phyloP scores from a whole-genome alignment of 2,113 vertebrate species.

The Tachysurus vachellii region DNA sequence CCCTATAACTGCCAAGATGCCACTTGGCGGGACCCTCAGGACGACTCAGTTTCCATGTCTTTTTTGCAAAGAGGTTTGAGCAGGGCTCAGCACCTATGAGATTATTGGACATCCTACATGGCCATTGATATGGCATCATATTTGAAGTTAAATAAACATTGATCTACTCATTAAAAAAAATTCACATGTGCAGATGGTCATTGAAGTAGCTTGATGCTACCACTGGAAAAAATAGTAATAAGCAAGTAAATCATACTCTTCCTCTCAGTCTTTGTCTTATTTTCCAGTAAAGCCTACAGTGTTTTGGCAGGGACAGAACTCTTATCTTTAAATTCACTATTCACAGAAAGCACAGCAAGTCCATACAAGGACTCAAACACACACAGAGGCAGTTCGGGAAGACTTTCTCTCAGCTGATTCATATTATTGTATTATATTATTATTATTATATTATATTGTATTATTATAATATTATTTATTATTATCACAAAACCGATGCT shows the following conservation, averaged over 20 bases:
- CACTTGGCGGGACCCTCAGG: not conserved
- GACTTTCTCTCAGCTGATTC: not conserved
- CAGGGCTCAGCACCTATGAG: not conserved
- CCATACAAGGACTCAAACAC: not conserved
- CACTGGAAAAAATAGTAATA: not conserved
- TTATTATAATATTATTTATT: too few species aligned
- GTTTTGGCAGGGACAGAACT: not conserved
- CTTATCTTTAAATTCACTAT: not conserved
- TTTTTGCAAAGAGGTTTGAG: too few species aligned
- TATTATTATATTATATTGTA: too few species aligned
- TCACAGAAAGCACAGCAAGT: not conserved
- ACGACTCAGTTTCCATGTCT: too few species aligned
- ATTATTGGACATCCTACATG: not conserved
- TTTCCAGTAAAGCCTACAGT: not conserved
- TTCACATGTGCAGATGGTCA: not conserved
- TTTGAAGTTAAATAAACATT: not conserved
- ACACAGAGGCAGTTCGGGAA: not conserved
- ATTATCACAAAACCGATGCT: not conserved
- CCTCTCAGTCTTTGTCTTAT: not conserved
- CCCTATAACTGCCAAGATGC: not conserved
- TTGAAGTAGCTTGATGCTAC: not conserved
- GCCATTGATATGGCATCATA: not conserved
- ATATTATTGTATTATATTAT: not conserved
- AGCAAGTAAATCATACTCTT: not conserved
- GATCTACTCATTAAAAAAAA: not conserved